Base-by-base conservation (phyloP, 2,797 vertebrate genomes). In the Eremophila alpestris region DNA sequence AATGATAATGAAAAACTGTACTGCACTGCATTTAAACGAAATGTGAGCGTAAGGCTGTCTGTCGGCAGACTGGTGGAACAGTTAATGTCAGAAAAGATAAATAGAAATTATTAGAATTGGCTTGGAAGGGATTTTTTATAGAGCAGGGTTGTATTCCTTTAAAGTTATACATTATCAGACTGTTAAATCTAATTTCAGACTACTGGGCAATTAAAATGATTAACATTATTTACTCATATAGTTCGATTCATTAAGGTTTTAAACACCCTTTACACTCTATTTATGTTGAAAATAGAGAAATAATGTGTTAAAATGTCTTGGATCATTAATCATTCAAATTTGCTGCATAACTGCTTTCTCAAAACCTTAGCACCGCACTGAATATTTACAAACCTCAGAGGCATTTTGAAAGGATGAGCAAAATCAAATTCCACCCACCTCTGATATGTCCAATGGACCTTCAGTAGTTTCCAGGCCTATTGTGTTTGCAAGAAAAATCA, bases 1-100 rank as follows among this genome's bases (percentile, higher is more conserved):
- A 98, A 98, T 98, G 98, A 98, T 97, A 97, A 97, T 98, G 98
- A 98, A 96, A 97, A 98, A 98, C 97, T 96, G 87, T 96, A 96
- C 95, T 78, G 95, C 89, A 11, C 86, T 51, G 90, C 95, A 54
- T 94, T 95, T 78, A 97, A 96, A 97, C 95, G 67, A 52, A 81
- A 96, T 51, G 95, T 80, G 86, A 97, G 97, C 95, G 97, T 96
- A 96, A 97, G 97, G 93, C 97, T 97, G 97, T 96, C 97, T 94
- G 94, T 95, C 78, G 96, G 97, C 97, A 92, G 95, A 96, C 97
- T 89, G 96, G 96, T 91, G 62, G 89, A 95, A 94, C 95, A 79
- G 97, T 98, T 98, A 98, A 97, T 97, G 98, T 98, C 98, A 97
- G 95, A 96, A 95, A 97, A 98, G 98, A 98, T 97, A 97, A 98